phyloP scores from a whole-genome alignment of 2,888 invertebrate genomes.

The Pediacus dermestoides region DNA sequence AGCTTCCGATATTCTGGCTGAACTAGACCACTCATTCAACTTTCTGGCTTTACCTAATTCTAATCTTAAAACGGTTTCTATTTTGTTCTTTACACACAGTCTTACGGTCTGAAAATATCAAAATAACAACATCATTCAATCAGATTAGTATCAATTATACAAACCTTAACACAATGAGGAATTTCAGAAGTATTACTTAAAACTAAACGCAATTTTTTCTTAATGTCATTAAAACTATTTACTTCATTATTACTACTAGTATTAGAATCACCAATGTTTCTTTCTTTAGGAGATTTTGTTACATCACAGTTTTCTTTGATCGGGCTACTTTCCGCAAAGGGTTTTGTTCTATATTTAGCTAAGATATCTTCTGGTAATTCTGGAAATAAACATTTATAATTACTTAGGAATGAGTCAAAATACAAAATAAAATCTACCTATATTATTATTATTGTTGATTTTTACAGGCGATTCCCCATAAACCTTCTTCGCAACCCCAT shows the following conservation, averaged over 20 bases:
- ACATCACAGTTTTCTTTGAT: conserved; percentile 29
- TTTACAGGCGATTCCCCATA: conserved; percentile 26
- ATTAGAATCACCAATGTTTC: conserved; percentile 19
- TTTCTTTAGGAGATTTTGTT: conserved; percentile 50
- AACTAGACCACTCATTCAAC: conserved; percentile 70
- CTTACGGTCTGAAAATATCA: conserved; percentile 32
- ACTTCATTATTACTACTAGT: conserved; percentile 52
- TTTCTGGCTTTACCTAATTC: conserved; percentile 81
- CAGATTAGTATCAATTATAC: conserved; percentile 8
- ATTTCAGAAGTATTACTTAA: conserved; percentile 81
- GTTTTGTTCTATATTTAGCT: conserved; percentile 76
- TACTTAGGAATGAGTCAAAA: neutral
- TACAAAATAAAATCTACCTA: too few relatives aligned
- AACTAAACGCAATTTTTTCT: conserved; percentile 86
- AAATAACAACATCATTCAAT: neutral
- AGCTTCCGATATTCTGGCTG: conserved; percentile 80
- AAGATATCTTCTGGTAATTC: conserved; percentile 90
- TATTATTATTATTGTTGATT: conserved; percentile 23
- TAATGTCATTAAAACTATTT: conserved; percentile 62
- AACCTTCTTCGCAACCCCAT: conserved; percentile 19
- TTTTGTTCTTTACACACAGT: conserved; percentile 40
- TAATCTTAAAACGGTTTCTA: conserved; percentile 67
- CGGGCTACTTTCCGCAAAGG: conserved; percentile 31
- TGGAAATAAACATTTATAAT: conserved; percentile 27
- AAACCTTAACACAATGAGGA: conserved; percentile 47